Base-by-base conservation (phyloP, 1,140 invertebrate genomes). In the Drosophila equinoxialis region DNA sequence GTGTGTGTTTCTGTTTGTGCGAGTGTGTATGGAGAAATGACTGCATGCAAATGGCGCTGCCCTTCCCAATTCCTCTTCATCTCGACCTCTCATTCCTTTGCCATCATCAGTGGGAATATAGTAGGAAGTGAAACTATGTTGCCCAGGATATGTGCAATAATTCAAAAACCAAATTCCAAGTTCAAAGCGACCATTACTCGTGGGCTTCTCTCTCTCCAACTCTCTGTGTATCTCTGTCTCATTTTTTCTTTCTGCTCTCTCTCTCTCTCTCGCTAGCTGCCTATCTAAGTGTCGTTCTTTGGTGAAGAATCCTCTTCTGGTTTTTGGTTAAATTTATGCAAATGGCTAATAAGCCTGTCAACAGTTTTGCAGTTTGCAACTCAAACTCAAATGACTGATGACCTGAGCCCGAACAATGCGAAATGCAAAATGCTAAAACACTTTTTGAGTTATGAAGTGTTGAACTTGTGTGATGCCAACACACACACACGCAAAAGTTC, bases 181-280 rank as follows among this genome's bases (percentile, higher is more conserved):
- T 91, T 91, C 90, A 91, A 91, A 91, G 90, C 85, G 77, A 71
- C 90, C 90, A 91, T 91, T 90, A 91, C 82, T 91, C 81, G 81
- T 81, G 68, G 37, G 55, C 45, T 71, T 42, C 68, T 65, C 33
- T 65, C 17, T 39, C n/a, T 20, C 54, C 58, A 68, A 7, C 67
- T 11, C 69, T 76, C 63, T 30, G 30, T 30, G 30, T 39, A 41
- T 35, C 61, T 30, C 35, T 35, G 26, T 30, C 76, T 63, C 51
- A 54, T 63, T 65, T 63, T 61, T 51, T 64, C 45, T 48, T 33
- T 10, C 30, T 26, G 13, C 1, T 37, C n/a, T 17, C 17, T 8
- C 57, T 10, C n/a, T 2, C 23, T 48, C 70, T 39, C 58, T 37
- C 6, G 14, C 74, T 74, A 30, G 30, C 57, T 17, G 6, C 6